Base-by-base conservation (phyloP, 2,797 vertebrate genomes). In the Somateria mollissima region DNA sequence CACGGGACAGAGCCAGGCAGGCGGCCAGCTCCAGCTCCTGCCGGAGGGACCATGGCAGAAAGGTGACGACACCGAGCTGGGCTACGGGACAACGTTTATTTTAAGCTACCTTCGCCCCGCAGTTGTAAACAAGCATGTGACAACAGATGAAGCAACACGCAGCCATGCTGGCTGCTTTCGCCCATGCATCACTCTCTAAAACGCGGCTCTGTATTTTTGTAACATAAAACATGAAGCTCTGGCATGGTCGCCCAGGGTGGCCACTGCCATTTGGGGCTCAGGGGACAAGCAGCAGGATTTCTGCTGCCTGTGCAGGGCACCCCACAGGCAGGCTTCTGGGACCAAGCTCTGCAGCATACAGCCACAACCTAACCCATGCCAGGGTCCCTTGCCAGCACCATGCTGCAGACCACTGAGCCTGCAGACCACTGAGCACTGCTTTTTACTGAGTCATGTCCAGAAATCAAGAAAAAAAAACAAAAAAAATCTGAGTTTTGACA, bases 121-220 rank as follows among this genome's bases (percentile, higher is more conserved):
- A 21, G 74, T 37, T 67, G 84, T 93, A 94, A 97, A 94, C 92
- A 95, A 95, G 90, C 81, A 88, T 67, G 83, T 87, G 94, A 96
- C 74, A 87, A 60, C 64, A 21, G 74, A 90, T 67, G 92, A 95
- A 93, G 92, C 64, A 90, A 95, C 15, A 93, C 17, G n/a, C 74
- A 89, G 18, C n/a, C 25, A 0, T 8, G 64, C 47, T 54, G 37
- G 64, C 71, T 90, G 83, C 87, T 87, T 88, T 76, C 57, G 36
- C 11, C 24, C 39, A 41, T 45, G 36, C 53, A 87, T 84, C 92
- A 65, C 58, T 43, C 84, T 41, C 72, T 36, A 85, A 83, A 90
- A 90, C 32, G 18, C 0, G 5, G 65, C 30, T 43, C 32, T 54
- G 41, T 70, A 62, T 72, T 95, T 87, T 24, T 61, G 67, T 64